A percentile compares a stretch with the other conserved stretches of the same genome.
These are phyloP conservation scores for Hoplodrina blanda DNA, from an alignment of 2,888 invertebrate genomes.

Conservation along the genomic window DNA sequence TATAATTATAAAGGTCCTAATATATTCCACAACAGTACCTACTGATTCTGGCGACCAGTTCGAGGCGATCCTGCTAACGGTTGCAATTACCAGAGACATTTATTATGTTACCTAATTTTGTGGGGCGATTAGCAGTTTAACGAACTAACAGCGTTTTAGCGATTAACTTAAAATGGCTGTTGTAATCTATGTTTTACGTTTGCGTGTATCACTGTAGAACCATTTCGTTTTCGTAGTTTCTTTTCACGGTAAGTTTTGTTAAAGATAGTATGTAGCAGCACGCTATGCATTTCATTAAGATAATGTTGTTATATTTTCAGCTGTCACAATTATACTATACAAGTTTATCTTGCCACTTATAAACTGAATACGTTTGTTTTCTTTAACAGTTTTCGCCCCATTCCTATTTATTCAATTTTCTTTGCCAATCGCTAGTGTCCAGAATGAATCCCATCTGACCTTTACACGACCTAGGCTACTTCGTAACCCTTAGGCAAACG, in stretches of 20 bases:
- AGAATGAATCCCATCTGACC: constrained; percentile 46
- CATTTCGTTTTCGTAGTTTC: constrained; percentile 37
- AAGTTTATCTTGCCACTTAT: not conserved
- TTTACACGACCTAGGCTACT: constrained; percentile 8
- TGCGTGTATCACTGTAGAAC: constrained; percentile 59
- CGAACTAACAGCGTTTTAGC: constrained; percentile 69
- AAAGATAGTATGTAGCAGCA: constrained; percentile 49
- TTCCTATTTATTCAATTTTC: constrained; percentile 49
- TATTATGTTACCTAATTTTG: constrained; percentile 72
- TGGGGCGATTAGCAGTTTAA: constrained; percentile 71
- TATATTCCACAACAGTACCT: constrained; percentile 29
- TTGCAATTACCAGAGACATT: constrained; percentile 66
- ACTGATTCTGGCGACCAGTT: constrained; percentile 53
- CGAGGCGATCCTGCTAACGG: constrained; percentile 61
- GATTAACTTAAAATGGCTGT: constrained; percentile 66
- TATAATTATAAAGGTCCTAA: constrained; percentile 30
- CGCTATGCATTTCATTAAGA: constrained; percentile 58
- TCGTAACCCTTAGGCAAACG: constrained; percentile 42
- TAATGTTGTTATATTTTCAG: constrained; percentile 27
- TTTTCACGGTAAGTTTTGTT: constrained; percentile 33
- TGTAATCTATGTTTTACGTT: constrained; percentile 63
- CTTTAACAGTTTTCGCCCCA: constrained; percentile 20
- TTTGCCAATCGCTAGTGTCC: constrained; percentile 12
- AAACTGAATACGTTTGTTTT: constrained; percentile 5
- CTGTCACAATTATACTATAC: constrained; percentile 29